phyloP scores from a whole-genome alignment of 2,797 vertebrate genomes.

The Anabas testudineus region DNA sequence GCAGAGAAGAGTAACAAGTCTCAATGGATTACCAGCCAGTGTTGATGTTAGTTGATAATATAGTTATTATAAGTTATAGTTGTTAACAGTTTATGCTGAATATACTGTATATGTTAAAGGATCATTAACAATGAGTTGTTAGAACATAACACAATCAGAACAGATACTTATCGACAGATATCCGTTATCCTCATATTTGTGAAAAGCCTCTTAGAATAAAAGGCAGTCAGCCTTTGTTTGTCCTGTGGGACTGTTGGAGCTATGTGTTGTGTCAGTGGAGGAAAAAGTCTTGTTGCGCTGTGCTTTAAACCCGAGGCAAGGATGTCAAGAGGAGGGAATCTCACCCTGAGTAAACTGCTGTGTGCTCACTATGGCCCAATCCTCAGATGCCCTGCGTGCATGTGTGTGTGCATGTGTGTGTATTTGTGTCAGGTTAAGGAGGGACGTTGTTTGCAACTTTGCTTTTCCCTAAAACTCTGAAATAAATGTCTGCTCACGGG shows the following conservation, averaged over 20 bases:
- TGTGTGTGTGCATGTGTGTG: constrained; percentile 17
- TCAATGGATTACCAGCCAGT: no score
- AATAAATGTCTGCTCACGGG: constrained; percentile 50
- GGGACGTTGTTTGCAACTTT: constrained; percentile 49
- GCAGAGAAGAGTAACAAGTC: no score
- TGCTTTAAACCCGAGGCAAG: constrained; percentile 65
- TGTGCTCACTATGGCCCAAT: constrained; percentile 48
- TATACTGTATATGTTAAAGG: no score
- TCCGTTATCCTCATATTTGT: neutral
- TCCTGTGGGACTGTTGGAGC: constrained; percentile 20
- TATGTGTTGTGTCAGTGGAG: constrained; percentile 36
- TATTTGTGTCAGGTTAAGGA: constrained; percentile 34
- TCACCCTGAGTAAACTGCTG: constrained; percentile 59
- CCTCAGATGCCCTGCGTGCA: constrained; percentile 51
- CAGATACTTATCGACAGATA: no score
- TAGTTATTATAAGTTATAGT: no score
- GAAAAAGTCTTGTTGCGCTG: constrained; percentile 35
- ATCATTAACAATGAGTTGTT: no score
- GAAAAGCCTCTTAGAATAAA: constrained; percentile 15
- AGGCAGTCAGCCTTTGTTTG: constrained; percentile 12
- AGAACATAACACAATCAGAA: no score
- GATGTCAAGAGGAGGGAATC: constrained; percentile 65
- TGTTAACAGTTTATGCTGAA: no score
- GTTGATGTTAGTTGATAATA: no score
- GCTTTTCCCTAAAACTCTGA: constrained; percentile 47